Evolutionary conservation across 2,888 invertebrate genomes (phyloP).

Genomic region (Volucella inanis): DNA sequence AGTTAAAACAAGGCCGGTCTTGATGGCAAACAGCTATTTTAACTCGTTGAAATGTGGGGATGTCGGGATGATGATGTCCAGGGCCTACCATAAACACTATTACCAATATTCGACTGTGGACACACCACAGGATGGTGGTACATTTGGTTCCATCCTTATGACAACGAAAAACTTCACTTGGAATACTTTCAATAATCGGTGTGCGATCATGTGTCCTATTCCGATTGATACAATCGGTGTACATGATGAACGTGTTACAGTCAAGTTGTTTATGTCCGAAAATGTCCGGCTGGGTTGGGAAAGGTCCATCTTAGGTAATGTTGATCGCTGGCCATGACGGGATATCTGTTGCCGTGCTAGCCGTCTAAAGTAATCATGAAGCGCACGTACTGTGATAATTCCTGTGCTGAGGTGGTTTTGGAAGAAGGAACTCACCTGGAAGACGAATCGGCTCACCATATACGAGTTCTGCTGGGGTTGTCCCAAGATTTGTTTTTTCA

Average conservation of each 20-base stretch:
- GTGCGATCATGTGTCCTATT: slow-evolving; percentile 95
- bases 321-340: no score
- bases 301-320: slow-evolving; percentile 82
- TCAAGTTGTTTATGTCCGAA: slow-evolving; percentile 80
- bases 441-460: no score
- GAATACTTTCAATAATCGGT: slow-evolving; percentile 94
- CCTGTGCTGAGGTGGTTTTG: no score
- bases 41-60: slow-evolving; percentile 96
- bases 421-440: no score
- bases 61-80: slow-evolving; percentile 86
- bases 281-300: slow-evolving; percentile 82
- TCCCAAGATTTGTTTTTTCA: no score
- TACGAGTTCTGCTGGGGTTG: no score
- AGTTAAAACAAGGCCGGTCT: slow-evolving; percentile 90
- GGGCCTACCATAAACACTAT: slow-evolving; percentile 62
- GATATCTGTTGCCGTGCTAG: no score
- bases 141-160: slow-evolving; percentile 93
- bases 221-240: slow-evolving; percentile 90
- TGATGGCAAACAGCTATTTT: slow-evolving; percentile 97
- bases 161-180: slow-evolving; percentile 92
- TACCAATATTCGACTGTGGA: slow-evolving; percentile 84
- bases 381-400: no score
- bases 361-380: no score
- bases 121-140: slow-evolving; percentile 95
- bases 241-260: slow-evolving; percentile 87